These are phyloP conservation scores for Chiridota heheva DNA, from an alignment of 35 echinoderm and acorn worm species.

Conservation along the genomic window DNA sequence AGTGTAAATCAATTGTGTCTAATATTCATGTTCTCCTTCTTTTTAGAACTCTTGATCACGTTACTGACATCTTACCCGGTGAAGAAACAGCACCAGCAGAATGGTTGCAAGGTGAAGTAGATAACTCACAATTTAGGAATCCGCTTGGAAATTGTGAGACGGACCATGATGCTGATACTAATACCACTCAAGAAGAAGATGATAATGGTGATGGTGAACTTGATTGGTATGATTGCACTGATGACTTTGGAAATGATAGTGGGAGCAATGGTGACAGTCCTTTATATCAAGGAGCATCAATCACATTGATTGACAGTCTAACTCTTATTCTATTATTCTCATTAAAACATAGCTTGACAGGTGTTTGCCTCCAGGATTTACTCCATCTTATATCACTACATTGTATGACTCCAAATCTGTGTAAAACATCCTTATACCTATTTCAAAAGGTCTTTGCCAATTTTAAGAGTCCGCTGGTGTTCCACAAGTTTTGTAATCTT, in stretches of 20 bases:
- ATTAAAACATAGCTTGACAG: constrained; percentile 2
- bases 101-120: neutral
- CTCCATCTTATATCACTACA: neutral
- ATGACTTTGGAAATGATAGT: neutral
- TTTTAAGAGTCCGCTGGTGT: neutral
- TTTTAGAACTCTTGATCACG: neutral
- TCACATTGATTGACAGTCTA: neutral
- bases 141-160: neutral
- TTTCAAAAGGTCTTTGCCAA: neutral
- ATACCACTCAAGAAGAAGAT: neutral
- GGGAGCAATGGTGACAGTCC: neutral
- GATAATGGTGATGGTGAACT: no score
- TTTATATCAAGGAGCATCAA: constrained; percentile 1
- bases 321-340: neutral
- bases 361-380: constrained; percentile 6
- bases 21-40: no score
- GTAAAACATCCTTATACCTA: neutral
- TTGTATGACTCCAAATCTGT: neutral
- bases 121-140: no score
- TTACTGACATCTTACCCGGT: neutral
- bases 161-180: neutral
- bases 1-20: no score
- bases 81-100: neutral
- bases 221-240: constrained; percentile 9
- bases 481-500: constrained; percentile 13